phyloP scores from a whole-genome alignment of 2,888 invertebrate genomes.

The Ectropis crepuscularia region DNA sequence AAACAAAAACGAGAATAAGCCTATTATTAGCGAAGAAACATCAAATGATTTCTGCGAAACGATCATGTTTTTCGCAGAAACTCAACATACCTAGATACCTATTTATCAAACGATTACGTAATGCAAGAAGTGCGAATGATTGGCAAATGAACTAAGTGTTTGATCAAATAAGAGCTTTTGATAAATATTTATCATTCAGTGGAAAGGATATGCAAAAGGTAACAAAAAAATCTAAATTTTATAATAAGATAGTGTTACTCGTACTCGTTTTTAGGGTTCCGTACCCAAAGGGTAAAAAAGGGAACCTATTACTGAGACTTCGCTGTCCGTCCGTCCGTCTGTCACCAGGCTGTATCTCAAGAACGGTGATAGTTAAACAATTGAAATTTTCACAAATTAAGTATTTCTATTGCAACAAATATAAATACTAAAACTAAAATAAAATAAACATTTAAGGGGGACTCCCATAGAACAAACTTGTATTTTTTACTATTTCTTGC shows the following conservation, averaged over 20 bases:
- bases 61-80: constrained; percentile 44
- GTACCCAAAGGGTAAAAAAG: too few species aligned
- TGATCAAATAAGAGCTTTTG: constrained; percentile 41
- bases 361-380: too few species aligned
- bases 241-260: background rate
- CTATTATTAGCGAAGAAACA: constrained; percentile 13
- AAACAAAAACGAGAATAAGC: constrained; percentile 22
- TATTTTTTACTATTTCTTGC: too few species aligned
- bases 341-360: too few species aligned
- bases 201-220: constrained; percentile 7
- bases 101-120: constrained; percentile 37
- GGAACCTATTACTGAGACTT: too few species aligned
- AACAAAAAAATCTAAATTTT: background rate
- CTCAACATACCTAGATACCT: background rate
- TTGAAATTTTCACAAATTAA: too few species aligned
- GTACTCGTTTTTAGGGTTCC: background rate
- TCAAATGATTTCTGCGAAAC: constrained; percentile 41
- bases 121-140: constrained; percentile 41
- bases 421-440: too few species aligned
- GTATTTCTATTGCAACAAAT: too few species aligned
- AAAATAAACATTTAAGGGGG: too few species aligned
- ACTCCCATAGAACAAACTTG: too few species aligned
- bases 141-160: constrained; percentile 32
- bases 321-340: too few species aligned
- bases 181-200: constrained; percentile 11